Evolutionary conservation across 2,888 invertebrate genomes (phyloP), one percentile per base, ranked within the genome.

Genomic region (Nephrotoma guestfalica): DNA sequence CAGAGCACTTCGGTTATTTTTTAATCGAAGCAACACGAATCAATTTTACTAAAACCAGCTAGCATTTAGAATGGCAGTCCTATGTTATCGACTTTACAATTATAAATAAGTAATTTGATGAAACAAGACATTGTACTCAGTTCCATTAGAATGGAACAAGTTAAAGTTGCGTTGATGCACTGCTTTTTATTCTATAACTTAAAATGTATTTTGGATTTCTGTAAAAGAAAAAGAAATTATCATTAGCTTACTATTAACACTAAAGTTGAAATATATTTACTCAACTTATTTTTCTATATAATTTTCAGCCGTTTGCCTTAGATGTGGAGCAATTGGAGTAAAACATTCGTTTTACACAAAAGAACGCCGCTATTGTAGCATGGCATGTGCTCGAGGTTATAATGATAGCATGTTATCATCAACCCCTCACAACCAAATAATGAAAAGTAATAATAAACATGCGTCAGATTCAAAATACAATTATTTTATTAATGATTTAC

Each of bases 301-400:
- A 87, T 92, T 30, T 92, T 30, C 90, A 96, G 96, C 96, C 89
- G 95, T 96, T 85, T 97, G 96, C 91, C 95, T 96, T 91, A 95
- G 95, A 91, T 97, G 97, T 91, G 96, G 96, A 86, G 95, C 96
- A 18, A 95, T 96, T 88, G 97, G 96, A 86, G 96, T 96, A 42
- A 96, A 96, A 89, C 96, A 96, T 90, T 96, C 96, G 13, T 97
- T 97, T 91, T 96, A 96, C 90, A 96, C 96, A 13, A 95, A 95
- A 91, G 95, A 96, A 88, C 93, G 96, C 87, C 93, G 95, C 88
- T 96, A 95, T 91, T 97, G 96, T 90, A 96, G 96, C 90, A 93
- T 96, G 92, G 94, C 95, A 30, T 96, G 96, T 91, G 96, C 96
- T 7, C 92, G 96, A 85, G 93, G 93, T 51, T 86, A 57, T 51